Percentiles rank a stretch among this genome's conserved stretches.
Conservation (phyloP, 2,888 invertebrate genomes). For the Germaria angustata region DNA sequence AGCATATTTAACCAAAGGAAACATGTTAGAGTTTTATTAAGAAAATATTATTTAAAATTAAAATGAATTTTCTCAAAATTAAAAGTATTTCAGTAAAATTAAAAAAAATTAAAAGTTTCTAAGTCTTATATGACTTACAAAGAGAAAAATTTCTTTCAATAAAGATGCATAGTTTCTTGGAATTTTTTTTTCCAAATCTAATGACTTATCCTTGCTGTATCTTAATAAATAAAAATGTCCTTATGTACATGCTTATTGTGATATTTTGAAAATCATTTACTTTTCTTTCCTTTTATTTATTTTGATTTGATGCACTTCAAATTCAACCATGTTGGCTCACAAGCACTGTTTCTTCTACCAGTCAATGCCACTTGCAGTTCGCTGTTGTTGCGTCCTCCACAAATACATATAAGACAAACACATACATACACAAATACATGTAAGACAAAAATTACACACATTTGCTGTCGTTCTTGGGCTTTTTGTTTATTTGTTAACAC, state of each 20-base stretch:
- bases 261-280: constrained; percentile 10
- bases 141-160: background rate
- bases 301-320: constrained; percentile 28
- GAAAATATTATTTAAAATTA: background rate
- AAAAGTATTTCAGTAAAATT: background rate
- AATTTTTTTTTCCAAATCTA: too few species aligned
- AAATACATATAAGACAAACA: background rate
- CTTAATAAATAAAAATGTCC: too few species aligned
- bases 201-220: too few species aligned
- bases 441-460: background rate
- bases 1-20: background rate
- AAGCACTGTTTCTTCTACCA: constrained; percentile 19
- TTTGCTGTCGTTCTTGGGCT: background rate
- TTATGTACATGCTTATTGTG: too few species aligned
- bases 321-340: constrained; percentile 37
- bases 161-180: too few species aligned
- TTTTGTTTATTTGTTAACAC: constrained; percentile 15
- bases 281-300: background rate
- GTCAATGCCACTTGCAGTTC: constrained; percentile 57
- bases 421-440: background rate
- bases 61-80: background rate
- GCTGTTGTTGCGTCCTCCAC: background rate
- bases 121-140: too few species aligned
- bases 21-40: background rate
- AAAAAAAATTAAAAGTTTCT: too few species aligned